phyloP scores from a whole-genome alignment of 2,888 invertebrate species.

The Phengaris alcon region DNA sequence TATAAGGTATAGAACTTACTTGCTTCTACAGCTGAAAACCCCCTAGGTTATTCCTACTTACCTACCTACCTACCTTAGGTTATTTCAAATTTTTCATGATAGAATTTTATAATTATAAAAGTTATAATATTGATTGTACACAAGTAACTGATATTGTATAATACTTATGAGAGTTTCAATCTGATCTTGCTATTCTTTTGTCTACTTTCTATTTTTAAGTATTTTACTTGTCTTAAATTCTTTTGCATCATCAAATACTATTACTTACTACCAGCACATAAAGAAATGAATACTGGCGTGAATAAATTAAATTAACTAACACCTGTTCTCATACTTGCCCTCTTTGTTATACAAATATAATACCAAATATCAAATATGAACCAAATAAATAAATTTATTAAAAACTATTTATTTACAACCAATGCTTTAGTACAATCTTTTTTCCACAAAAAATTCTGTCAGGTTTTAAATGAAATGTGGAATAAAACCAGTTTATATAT shows the following conservation, averaged over 20 bases:
- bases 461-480: too few species aligned
- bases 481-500: too few species aligned
- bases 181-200: slow-evolving; percentile 2
- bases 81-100: neutral
- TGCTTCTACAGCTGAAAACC: neutral
- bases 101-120: slow-evolving; percentile 1
- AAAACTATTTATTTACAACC: too few species aligned
- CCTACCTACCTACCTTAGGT: neutral
- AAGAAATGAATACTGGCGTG: too few species aligned
- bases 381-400: too few species aligned
- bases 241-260: neutral
- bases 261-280: too few species aligned
- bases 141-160: neutral
- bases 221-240: neutral
- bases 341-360: too few species aligned
- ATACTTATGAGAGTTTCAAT: neutral
- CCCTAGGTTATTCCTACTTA: neutral
- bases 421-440: too few species aligned
- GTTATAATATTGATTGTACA: neutral
- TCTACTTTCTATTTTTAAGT: neutral
- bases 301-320: too few species aligned
- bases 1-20: neutral
- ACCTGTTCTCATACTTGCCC: too few species aligned
- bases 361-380: too few species aligned
- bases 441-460: too few species aligned